Evolutionary conservation across 2,797 vertebrate species (phyloP).

Genomic region (Sylvilagus floridanus): DNA sequence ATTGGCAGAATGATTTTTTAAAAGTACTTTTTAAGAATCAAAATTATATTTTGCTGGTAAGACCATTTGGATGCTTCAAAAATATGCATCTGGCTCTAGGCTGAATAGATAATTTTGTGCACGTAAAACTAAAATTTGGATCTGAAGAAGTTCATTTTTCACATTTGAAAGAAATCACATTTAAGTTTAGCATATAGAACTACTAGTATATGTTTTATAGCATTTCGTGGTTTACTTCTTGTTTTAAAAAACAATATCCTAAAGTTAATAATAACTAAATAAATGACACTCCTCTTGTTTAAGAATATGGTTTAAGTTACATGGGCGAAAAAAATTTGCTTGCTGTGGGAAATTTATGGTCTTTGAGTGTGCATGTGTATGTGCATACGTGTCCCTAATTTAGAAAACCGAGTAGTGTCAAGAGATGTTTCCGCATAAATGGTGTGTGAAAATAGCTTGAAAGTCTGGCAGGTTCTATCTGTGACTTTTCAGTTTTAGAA

Average conservation of each 20-base stretch:
- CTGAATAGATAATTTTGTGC: neutral
- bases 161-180: neutral
- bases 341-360: neutral
- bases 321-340: neutral
- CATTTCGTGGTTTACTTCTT: neutral
- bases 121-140: neutral
- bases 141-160: neutral
- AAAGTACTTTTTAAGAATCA: constrained; percentile 1
- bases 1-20: neutral
- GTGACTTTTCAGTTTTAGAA: neutral
- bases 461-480: neutral
- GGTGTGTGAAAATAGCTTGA: neutral
- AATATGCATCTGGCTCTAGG: neutral
- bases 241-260: neutral
- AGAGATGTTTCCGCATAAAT: neutral
- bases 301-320: neutral
- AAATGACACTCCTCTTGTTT: neutral
- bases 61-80: neutral
- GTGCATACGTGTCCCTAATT: neutral
- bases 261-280: neutral
- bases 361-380: neutral
- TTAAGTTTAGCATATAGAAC: neutral
- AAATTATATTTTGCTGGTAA: neutral
- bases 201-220: neutral
- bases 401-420: neutral